phyloP scores from a whole-genome alignment of 2,113 vertebrate species.

The Hydrolagus affinis region DNA sequence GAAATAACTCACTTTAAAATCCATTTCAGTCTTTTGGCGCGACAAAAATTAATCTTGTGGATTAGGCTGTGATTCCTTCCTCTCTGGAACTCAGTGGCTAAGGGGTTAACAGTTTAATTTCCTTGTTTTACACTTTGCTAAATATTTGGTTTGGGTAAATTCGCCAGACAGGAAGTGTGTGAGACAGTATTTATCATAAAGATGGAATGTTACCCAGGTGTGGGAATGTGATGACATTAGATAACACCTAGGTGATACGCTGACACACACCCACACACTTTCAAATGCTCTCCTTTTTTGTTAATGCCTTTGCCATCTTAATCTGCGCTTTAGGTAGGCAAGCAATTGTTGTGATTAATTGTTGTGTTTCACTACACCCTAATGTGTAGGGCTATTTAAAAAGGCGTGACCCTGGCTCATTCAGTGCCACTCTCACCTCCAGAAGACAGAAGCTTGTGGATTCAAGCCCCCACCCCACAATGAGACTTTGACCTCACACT shows the following conservation, averaged over 20 bases:
- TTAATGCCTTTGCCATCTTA: background rate
- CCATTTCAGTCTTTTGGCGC: no score
- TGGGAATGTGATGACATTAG: slow-evolving; percentile 19
- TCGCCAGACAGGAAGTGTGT: slow-evolving; percentile 20
- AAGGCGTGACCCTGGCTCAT: no score
- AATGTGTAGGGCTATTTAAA: no score
- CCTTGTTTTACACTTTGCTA: background rate
- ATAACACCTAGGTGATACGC: background rate
- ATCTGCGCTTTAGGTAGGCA: no score
- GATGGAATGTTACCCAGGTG: background rate
- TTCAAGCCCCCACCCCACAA: no score
- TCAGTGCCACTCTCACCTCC: no score
- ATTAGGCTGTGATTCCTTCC: background rate
- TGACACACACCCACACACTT: background rate
- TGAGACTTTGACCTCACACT: no score
- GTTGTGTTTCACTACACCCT: no score
- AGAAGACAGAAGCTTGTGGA: no score
- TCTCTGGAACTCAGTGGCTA: background rate
- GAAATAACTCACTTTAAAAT: no score
- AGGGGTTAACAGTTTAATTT: background rate
- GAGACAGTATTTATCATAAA: slow-evolving; percentile 22
- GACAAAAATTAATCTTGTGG: no score
- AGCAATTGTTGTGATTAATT: no score
- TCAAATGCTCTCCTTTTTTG: background rate
- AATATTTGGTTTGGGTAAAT: background rate